Conservation (phyloP, 2,113 vertebrate species). For the Gila orcuttii region DNA sequence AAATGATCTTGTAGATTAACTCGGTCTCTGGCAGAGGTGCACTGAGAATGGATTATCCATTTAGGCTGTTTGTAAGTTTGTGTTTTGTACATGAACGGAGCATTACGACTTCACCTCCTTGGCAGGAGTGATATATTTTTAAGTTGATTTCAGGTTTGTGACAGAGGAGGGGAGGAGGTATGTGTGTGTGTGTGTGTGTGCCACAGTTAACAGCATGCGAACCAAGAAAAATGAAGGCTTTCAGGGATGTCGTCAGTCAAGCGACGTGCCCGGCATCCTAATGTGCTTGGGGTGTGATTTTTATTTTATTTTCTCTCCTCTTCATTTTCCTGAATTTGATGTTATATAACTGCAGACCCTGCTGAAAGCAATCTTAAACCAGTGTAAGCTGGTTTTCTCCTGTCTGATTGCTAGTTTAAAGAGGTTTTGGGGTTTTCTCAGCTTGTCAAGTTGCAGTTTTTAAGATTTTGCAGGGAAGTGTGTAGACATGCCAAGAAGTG, state of each 20-base stretch:
- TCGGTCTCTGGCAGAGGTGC: constrained; percentile 30
- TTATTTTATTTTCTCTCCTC: not conserved
- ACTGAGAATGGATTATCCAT: constrained; percentile 48
- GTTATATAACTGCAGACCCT: not conserved
- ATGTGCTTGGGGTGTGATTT: constrained; percentile 15
- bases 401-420: not conserved
- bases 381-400: not conserved
- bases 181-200: not conserved
- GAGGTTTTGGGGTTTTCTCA: not conserved
- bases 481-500: not conserved
- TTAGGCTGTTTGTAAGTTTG: constrained; percentile 49
- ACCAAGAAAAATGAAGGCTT: constrained; percentile 21
- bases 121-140: constrained; percentile 35
- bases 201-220: constrained; percentile 4
- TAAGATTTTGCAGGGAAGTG: not conserved
- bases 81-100: constrained; percentile 32
- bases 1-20: constrained; percentile 58
- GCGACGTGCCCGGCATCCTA: constrained; percentile 12
- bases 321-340: constrained; percentile 1
- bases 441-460: not conserved
- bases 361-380: constrained; percentile 6
- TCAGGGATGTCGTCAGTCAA: constrained; percentile 29
- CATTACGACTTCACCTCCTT: constrained; percentile 20
- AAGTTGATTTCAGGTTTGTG: constrained; percentile 26
- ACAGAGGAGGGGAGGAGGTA: constrained; percentile 1